These are phyloP conservation scores for Sander vitreus DNA, from an alignment of 2,113 vertebrate species.

Conservation along the genomic window DNA sequence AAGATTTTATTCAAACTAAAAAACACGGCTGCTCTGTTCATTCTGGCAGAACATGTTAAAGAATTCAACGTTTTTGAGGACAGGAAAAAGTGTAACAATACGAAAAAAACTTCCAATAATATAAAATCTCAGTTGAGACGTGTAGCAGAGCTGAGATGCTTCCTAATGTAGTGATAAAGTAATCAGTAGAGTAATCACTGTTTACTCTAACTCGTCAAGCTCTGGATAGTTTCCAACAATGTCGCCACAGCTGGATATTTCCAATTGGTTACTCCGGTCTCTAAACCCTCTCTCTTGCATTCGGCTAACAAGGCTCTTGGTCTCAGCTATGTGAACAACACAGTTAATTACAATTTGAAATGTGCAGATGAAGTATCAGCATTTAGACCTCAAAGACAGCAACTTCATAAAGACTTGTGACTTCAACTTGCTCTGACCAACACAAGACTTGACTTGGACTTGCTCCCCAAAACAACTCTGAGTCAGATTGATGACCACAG, in stretches of 20 bases:
- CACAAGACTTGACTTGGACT: background rate
- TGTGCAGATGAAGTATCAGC: background rate
- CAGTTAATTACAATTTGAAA: background rate
- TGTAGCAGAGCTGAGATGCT: background rate
- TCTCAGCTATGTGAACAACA: background rate
- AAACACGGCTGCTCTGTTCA: background rate
- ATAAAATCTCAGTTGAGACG: background rate
- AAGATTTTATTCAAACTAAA: background rate
- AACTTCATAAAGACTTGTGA: background rate
- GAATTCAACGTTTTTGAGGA: too few relatives aligned
- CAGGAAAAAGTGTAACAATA: background rate
- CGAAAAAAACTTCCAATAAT: background rate
- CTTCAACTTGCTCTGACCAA: background rate
- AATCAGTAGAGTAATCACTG: too few relatives aligned
- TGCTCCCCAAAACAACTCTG: background rate
- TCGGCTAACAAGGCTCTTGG: background rate
- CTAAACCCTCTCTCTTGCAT: background rate
- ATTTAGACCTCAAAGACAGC: background rate
- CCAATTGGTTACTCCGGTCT: background rate
- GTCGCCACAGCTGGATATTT: background rate
- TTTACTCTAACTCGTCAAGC: background rate
- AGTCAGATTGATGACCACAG: background rate
- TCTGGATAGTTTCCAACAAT: background rate
- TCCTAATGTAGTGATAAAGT: too few relatives aligned
- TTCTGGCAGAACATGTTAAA: too few relatives aligned